Percentiles rank a stretch among this genome's conserved stretches.
Conservation (phyloP, 2,888 invertebrate species). For the Melipona beecheii region DNA sequence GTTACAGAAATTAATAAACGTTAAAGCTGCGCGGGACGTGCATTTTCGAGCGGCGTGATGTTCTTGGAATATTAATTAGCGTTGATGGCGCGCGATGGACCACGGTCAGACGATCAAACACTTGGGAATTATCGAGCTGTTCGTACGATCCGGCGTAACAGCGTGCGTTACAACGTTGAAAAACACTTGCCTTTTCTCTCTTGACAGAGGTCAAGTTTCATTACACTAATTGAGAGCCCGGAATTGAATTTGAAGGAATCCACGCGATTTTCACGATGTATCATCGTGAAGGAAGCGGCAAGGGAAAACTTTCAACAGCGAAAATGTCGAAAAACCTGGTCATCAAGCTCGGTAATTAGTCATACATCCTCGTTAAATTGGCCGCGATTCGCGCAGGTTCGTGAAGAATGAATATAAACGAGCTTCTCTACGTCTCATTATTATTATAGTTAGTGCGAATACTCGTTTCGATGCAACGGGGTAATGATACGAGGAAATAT, state of each 20-base stretch:
- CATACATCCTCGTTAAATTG: neutral
- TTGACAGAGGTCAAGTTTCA: neutral
- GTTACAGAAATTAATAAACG: neutral
- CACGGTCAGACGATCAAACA: constrained; percentile 33
- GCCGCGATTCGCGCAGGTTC: neutral
- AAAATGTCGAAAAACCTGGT: neutral
- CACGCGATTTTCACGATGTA: neutral
- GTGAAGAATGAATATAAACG: neutral
- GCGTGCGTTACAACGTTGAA: neutral
- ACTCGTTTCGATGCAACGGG: too few species aligned
- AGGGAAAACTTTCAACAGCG: neutral
- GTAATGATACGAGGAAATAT: too few species aligned
- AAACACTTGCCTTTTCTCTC: constrained; percentile 37
- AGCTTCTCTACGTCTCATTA: too few species aligned
- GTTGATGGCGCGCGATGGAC: neutral
- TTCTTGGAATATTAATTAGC: constrained; percentile 32
- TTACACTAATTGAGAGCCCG: constrained; percentile 10
- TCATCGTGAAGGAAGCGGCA: neutral
- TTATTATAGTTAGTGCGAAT: too few species aligned
- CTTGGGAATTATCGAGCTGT: constrained; percentile 29
- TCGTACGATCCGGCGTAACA: neutral
- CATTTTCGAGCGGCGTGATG: neutral
- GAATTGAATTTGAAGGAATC: neutral
- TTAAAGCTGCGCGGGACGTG: neutral
- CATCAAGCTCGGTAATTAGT: neutral